Conservation (phyloP, 2,888 invertebrate species). For the Serripes groenlandicus region DNA sequence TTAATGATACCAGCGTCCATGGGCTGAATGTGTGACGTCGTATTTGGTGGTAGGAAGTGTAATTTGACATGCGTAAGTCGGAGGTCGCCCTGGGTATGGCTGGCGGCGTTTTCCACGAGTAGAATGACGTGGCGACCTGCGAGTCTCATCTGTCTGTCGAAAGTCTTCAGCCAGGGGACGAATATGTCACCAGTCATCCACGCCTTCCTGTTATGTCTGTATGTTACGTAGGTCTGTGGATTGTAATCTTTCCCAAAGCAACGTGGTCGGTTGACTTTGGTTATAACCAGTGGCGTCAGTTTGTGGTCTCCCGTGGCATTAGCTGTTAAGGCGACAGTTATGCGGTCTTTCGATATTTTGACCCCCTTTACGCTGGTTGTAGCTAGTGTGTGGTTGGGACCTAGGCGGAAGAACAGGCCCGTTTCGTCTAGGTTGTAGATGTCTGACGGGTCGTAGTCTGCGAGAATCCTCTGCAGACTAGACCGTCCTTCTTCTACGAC, state of each 20-base stretch:
- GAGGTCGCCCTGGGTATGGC: conserved; percentile 26
- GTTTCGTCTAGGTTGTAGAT: not conserved
- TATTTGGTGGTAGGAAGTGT: conserved; percentile 1
- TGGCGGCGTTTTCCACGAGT: conserved; percentile 55
- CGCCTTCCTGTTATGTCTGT: not conserved
- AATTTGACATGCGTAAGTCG: no score
- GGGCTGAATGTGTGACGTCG: not conserved
- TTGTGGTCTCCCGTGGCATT: conserved; percentile 57
- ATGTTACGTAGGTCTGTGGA: not conserved
- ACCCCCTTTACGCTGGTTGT: conserved; percentile 14
- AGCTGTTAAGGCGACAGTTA: conserved; percentile 45
- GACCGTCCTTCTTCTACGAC: conserved; percentile 5
- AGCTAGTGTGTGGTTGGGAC: conserved; percentile 19
- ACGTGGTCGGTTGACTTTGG: conserved; percentile 14
- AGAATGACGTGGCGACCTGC: conserved; percentile 19
- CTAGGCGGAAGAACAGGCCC: not conserved
- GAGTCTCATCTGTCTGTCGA: conserved; percentile 33
- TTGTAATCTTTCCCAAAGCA: conserved; percentile 52
- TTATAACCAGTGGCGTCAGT: conserved; percentile 54
- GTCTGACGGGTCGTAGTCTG: conserved; percentile 8
- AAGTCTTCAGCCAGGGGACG: conserved; percentile 37
- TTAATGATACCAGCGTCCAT: not conserved
- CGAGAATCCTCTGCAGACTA: conserved; percentile 13
- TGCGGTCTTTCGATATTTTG: conserved; percentile 40
- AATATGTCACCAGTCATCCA: not conserved